Evolutionary conservation across 2,113 vertebrate species (phyloP), one percentile per base, ranked within the genome.

Genomic region (Leptodactylus fuscus): DNA sequence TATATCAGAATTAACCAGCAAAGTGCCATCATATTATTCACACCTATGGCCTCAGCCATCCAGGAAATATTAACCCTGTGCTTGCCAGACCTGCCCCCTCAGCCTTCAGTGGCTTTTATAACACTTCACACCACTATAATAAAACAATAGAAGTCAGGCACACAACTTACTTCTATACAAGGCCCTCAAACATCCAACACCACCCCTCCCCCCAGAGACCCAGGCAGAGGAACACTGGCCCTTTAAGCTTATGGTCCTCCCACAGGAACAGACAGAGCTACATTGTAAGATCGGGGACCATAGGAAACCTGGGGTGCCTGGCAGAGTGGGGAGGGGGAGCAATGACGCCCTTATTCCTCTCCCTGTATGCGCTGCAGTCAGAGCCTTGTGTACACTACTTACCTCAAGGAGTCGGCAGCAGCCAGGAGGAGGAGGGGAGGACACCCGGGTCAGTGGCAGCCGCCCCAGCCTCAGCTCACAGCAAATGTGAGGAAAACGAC

Each of bases 181-280:
- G 46, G 46, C 46, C 29, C 29, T 5, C 2, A 18, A 38, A 0
- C 5, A 71, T 2, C 5, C 69, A 10, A 11, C 0, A 2, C 1
- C 22, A 18, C 22, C 36, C 12, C 16, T 13, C 5, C 38, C 70
- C 5, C 18, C 69, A n/a, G 32, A 22, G 34, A 24, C 20, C 20
- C 20, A 5, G 0, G 2, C 58, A 34, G 2, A 8, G 29, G 27
- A 11, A n/a, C 81, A 46, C 81, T 73, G 69, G 32, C 81, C 69
- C 81, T 83, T 83, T 83, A 83, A 83, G 41, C 13, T 24, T 34
- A 29, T 41, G 81, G 22, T 73, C 49, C 81, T 51, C 69, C 81
- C 81, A 73, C 69, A 58, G 4, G 49, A 0, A 34, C 48, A 27
- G 1, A 46, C 22, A 24, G 38, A 9, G 20, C 4, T 22, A 13